Conservation (phyloP, 2,888 invertebrate species). For the Pyrgus malvae region DNA sequence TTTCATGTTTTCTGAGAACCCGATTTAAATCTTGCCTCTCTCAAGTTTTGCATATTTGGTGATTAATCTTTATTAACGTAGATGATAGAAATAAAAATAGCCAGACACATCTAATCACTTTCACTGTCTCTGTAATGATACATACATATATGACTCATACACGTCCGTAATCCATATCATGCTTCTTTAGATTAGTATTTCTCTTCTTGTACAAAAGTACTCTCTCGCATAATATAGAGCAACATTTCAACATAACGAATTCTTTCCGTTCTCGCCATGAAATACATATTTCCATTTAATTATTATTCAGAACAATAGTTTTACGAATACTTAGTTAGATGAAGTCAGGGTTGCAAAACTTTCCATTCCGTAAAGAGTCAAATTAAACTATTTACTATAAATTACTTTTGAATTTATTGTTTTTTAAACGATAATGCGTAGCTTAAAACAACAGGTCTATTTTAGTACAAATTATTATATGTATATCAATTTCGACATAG, state of each 20-base stretch:
- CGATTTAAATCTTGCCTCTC: no score
- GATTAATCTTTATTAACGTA: no score
- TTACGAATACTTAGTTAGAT: slow-evolving; percentile 6
- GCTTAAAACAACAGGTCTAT: no score
- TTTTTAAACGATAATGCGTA: no score
- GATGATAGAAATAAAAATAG: neutral
- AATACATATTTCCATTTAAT: slow-evolving; percentile 37
- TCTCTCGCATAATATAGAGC: neutral
- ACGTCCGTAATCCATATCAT: neutral
- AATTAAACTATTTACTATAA: no score
- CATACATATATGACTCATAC: no score
- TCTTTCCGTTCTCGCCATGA: slow-evolving; percentile 1
- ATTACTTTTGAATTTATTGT: no score
- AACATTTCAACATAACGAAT: neutral
- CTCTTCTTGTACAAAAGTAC: neutral
- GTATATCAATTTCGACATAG: no score
- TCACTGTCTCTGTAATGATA: neutral
- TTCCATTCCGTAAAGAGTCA: neutral
- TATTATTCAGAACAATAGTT: slow-evolving; percentile 44
- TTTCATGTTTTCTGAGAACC: no score
- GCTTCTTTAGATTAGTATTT: neutral
- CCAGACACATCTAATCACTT: neutral
- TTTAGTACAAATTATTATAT: no score
- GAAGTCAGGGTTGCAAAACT: slow-evolving; percentile 1
- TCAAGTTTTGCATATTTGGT: no score